A percentile compares a stretch with the other conserved stretches of the same genome.
phyloP scores from a whole-genome alignment of 2,888 invertebrate genomes.

The Caenorhabditis macrosperma region DNA sequence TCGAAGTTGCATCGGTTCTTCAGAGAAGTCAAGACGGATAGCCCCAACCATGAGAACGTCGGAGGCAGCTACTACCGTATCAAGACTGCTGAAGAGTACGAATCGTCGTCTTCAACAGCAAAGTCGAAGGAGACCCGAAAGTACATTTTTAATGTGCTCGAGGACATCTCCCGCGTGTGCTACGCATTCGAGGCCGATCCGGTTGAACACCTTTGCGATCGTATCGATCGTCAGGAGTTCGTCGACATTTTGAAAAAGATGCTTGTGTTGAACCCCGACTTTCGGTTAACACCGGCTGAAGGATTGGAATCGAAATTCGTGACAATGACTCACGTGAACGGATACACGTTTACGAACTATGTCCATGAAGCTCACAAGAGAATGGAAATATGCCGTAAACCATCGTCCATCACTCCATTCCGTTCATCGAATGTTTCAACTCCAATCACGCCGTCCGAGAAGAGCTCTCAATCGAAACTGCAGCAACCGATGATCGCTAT shows the following conservation, averaged over 20 bases:
- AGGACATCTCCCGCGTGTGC: constrained; percentile 87
- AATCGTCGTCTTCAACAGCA: constrained; percentile 92
- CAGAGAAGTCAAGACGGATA: constrained; percentile 70
- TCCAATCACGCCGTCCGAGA: constrained; percentile 49
- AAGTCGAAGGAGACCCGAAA: constrained; percentile 99
- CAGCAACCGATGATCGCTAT: constrained; percentile 44
- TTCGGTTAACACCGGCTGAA: constrained; percentile 89
- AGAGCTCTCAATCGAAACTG: constrained; percentile 11
- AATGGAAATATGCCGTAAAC: constrained; percentile 75
- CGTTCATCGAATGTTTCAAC: constrained; percentile 54
- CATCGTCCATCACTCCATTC: constrained; percentile 8
- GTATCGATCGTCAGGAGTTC: constrained; percentile 96
- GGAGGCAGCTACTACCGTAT: constrained; percentile 74
- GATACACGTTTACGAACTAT: constrained; percentile 57
- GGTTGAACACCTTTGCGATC: constrained; percentile 95
- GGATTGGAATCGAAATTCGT: constrained; percentile 79
- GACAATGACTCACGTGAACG: constrained; percentile 74
- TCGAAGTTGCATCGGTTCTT: constrained; percentile 99
- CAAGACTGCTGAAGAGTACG: constrained; percentile 99
- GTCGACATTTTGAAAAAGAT: constrained; percentile 97
- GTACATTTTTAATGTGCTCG: constrained; percentile 98
- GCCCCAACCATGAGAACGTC: constrained; percentile 26
- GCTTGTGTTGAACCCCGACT: constrained; percentile 97
- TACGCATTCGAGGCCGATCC: constrained; percentile 85
- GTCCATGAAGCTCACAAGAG: constrained; percentile 62